Conservation (phyloP, 2,797 vertebrate species). For the Heteromormyrus szaboi region DNA sequence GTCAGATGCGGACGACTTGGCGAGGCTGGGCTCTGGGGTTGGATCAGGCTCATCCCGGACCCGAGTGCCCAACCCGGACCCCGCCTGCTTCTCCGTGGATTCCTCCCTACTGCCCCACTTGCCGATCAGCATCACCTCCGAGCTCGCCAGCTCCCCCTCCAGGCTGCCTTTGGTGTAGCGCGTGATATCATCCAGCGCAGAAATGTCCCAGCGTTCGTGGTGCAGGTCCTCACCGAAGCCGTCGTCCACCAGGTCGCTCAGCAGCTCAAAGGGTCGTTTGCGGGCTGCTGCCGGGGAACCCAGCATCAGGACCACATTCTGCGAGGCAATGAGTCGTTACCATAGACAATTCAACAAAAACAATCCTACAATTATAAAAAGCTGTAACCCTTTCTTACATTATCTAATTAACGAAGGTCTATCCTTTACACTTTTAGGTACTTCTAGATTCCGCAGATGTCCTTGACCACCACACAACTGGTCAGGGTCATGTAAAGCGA, state of each 20-base stretch:
- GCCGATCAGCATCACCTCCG: slow-evolving; percentile 55
- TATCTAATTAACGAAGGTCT: background rate
- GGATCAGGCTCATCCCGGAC: background rate
- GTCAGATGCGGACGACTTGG: background rate
- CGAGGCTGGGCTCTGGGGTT: background rate
- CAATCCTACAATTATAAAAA: background rate
- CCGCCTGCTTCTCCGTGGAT: slow-evolving; percentile 31
- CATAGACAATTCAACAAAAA: background rate
- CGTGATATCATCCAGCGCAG: slow-evolving; percentile 62
- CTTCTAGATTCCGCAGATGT: background rate
- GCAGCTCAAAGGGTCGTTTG: slow-evolving; percentile 64
- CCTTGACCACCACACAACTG: background rate
- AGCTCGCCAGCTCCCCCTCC: slow-evolving; percentile 53
- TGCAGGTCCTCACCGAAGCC: slow-evolving; percentile 59
- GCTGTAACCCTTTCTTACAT: background rate
- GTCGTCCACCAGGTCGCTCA: slow-evolving; percentile 66
- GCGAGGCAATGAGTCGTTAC: background rate
- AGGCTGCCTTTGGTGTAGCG: slow-evolving; percentile 59
- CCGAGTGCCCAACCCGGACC: background rate
- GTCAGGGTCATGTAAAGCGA: background rate
- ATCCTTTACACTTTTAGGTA: background rate
- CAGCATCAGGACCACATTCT: slow-evolving; percentile 63
- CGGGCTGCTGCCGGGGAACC: slow-evolving; percentile 57
- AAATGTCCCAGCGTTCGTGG: slow-evolving; percentile 63
- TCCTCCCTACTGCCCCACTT: slow-evolving; percentile 54